phyloP scores from a whole-genome alignment of 2,888 invertebrate genomes.

The Nomada hirtipes region DNA sequence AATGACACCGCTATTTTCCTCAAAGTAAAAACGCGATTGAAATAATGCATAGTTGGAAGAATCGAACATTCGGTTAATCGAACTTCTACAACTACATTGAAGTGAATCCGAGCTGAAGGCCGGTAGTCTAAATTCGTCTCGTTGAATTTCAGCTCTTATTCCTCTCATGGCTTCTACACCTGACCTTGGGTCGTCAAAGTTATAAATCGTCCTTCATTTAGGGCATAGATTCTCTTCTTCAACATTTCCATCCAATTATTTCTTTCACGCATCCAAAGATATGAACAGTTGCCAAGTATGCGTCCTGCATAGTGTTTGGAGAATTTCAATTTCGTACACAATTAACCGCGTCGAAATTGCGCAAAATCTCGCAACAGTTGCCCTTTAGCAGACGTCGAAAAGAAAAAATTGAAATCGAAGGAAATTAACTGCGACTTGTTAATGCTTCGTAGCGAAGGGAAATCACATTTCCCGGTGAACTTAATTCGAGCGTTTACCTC shows the following conservation, averaged over 20 bases:
- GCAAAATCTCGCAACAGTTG: not conserved
- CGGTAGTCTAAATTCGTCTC: constrained; percentile 65
- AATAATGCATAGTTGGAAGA: constrained; percentile 43
- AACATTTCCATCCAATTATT: not conserved
- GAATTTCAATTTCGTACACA: not conserved
- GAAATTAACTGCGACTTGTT: not conserved
- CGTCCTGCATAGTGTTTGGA: not conserved
- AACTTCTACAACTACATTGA: constrained; percentile 46
- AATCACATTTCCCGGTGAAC: constrained; percentile 3
- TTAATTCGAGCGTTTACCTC: not conserved
- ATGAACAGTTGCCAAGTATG: not conserved
- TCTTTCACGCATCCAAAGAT: not conserved
- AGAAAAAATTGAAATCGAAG: not conserved
- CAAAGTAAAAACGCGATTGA: constrained; percentile 40
- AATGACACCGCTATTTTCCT: not conserved
- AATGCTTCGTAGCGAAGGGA: not conserved
- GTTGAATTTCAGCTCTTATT: constrained; percentile 59
- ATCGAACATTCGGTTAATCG: constrained; percentile 52
- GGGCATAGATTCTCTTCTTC: not conserved
- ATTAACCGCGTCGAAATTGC: not conserved
- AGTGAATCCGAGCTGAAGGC: constrained; percentile 61
- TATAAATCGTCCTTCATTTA: constrained; percentile 11
- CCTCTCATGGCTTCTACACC: constrained; percentile 54
- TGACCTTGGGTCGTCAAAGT: constrained; percentile 40
- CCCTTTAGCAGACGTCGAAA: not conserved